These are phyloP conservation scores for Drosophila varians DNA, from an alignment of 1,140 invertebrate genomes.

Conservation along the genomic window DNA sequence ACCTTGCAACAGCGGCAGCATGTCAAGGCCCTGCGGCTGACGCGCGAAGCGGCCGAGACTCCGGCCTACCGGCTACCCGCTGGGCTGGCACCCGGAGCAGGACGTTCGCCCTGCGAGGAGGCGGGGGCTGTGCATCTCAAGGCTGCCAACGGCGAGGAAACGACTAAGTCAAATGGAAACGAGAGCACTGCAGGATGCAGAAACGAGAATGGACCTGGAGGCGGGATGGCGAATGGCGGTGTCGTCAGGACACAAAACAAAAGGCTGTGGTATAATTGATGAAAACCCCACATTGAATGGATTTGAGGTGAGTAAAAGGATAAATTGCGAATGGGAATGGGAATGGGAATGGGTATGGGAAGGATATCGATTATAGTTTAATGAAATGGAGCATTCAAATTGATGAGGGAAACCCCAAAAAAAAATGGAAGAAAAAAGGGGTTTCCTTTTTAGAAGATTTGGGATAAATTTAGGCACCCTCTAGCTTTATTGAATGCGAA, in stretches of 20 bases:
- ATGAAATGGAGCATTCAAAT: background rate
- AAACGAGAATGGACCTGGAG: slow-evolving; percentile 19
- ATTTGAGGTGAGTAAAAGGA: slow-evolving; percentile 70
- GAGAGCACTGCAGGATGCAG: slow-evolving; percentile 13
- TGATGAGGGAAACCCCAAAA: background rate
- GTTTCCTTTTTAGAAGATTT: background rate
- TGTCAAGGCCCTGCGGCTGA: slow-evolving; percentile 63
- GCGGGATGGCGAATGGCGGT: slow-evolving; percentile 41
- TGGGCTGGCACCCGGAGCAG: slow-evolving; percentile 6
- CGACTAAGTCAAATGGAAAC: slow-evolving; percentile 33
- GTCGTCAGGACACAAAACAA: slow-evolving; percentile 73
- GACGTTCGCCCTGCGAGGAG: slow-evolving; percentile 48
- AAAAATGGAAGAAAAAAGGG: background rate
- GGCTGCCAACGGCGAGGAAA: slow-evolving; percentile 55
- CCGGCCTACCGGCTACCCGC: slow-evolving; percentile 51
- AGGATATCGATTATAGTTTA: background rate
- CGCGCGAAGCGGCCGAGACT: slow-evolving; percentile 38
- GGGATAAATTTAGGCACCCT: background rate
- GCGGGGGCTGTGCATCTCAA: slow-evolving; percentile 58
- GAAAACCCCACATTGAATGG: slow-evolving; percentile 77
- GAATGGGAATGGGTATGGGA: too few species aligned
- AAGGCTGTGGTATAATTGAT: slow-evolving; percentile 83
- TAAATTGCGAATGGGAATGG: background rate
- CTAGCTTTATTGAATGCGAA: background rate
- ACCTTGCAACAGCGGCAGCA: slow-evolving; percentile 60